Conservation (phyloP, 2,888 invertebrate species). For the Lithophane ornitopus region DNA sequence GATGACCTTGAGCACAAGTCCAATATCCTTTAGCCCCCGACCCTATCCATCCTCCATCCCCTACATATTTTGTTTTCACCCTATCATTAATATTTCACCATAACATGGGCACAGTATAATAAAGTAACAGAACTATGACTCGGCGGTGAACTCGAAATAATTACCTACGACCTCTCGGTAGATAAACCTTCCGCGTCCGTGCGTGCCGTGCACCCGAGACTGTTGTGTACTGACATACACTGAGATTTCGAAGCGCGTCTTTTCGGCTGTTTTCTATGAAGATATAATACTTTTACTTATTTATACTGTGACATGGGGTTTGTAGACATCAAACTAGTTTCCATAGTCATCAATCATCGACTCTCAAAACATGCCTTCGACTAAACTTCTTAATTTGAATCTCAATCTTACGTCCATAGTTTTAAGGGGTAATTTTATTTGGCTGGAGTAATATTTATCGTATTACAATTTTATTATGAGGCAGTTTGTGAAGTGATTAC, state of each 20-base stretch:
- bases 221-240: too few relatives aligned
- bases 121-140: too few relatives aligned
- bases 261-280: too few relatives aligned
- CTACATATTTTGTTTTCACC: conserved; percentile 37
- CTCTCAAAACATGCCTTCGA: conserved; percentile 47
- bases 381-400: conserved; percentile 29
- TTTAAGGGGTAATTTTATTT: conserved; percentile 33
- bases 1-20: conserved; percentile 7
- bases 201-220: too few relatives aligned
- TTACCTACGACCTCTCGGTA: too few relatives aligned
- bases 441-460: conserved; percentile 10
- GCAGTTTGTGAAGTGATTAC: conserved; percentile 55
- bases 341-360: conserved; percentile 60
- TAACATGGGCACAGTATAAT: conserved; percentile 16
- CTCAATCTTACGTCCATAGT: background rate
- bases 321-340: conserved; percentile 47
- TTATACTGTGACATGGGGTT: conserved; percentile 43
- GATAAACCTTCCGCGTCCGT: too few relatives aligned
- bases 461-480: conserved; percentile 46
- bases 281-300: conserved; percentile 28
- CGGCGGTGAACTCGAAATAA: too few relatives aligned
- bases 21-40: conserved; percentile 1
- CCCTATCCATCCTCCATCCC: conserved; percentile 8
- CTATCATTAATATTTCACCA: conserved; percentile 55
- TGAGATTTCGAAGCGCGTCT: too few relatives aligned